phyloP scores from a whole-genome alignment of 2,888 invertebrate genomes.

The Pachycephus smyrnensis region DNA sequence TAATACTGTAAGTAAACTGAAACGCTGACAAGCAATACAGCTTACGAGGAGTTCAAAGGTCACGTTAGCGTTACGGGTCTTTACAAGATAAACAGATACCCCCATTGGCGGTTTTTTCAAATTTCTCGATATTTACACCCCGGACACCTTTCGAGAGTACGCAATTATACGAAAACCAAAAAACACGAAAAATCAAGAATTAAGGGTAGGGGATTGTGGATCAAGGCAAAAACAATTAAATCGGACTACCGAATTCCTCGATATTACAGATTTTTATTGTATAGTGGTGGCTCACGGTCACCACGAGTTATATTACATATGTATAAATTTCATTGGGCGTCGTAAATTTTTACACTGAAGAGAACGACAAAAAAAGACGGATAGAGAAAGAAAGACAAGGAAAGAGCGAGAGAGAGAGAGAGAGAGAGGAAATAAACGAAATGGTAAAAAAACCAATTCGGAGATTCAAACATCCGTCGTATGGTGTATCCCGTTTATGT shows the following conservation, averaged over 20 bases:
- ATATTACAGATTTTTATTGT: neutral
- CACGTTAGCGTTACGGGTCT: neutral
- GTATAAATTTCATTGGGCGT: slow-evolving; percentile 59
- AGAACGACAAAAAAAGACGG: neutral
- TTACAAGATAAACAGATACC: neutral
- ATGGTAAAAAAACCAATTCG: neutral
- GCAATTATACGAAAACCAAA: neutral
- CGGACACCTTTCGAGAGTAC: neutral
- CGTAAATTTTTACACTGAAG: slow-evolving; percentile 45
- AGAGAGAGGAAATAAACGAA: neutral
- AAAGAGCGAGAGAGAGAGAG: too few species aligned
- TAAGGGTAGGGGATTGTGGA: neutral
- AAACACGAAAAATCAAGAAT: too few species aligned
- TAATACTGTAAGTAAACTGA: neutral
- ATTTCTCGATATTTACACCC: neutral
- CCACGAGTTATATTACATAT: slow-evolving; percentile 60
- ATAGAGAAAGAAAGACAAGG: neutral
- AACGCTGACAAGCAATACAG: neutral
- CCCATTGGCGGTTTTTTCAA: neutral
- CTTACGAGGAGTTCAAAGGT: neutral
- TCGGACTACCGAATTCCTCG: neutral
- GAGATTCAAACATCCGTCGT: neutral
- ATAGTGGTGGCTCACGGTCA: neutral
- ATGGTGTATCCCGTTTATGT: neutral
- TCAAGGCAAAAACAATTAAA: neutral